Evolutionary conservation across 1,140 invertebrate genomes (phyloP), one percentile per base, ranked within the genome.

Genomic region (Brachionus calyciflorus): DNA sequence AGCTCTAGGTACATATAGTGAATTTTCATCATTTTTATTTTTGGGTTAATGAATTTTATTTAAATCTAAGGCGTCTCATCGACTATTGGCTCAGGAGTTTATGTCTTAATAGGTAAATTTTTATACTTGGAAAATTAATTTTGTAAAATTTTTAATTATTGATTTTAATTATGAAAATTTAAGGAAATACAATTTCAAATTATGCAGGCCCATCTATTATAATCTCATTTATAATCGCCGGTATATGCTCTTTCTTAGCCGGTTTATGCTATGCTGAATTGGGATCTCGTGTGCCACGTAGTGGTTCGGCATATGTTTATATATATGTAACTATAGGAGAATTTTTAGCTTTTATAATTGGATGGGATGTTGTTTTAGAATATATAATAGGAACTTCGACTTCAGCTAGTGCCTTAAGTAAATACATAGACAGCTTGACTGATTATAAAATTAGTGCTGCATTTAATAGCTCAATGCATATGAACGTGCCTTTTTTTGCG

Each of bases 231-330:
- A 84, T 94, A 0, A 82, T 96, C 46, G 93, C 93, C 5, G 93
- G 92, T 0, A 82, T 94, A 0, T 92, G 93, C 0, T 92, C 92
- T 0, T 87, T 94, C 30, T 83, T 96, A 24, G 91, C 82, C 78
- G 82, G 82, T 0, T 83, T 96, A 0, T 96, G 93, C 81, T 97
- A 96, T 81, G 93, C 93, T 5, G 94, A 97, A 84, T 94, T 97
- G 77, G 93, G 93, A 0, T 91, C 93, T 0, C 88, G 91, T 49
- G 89, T 93, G 51, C 93, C 93, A 0, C 91, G 92, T 84, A 91
- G 92, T 24, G 93, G 93, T 4, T 93, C 91, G 7, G 92, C 92
- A 1, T 95, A 94, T 80, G 79, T 80, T 2, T 82, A 81, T 41
- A 69, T 77, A 3, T 81, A 81, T 60, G 77, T 77, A 60, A 76